Base-by-base conservation (phyloP, 30 jellyfish, hydroid and myxozoan species). In the Cassiopea xamachana region DNA sequence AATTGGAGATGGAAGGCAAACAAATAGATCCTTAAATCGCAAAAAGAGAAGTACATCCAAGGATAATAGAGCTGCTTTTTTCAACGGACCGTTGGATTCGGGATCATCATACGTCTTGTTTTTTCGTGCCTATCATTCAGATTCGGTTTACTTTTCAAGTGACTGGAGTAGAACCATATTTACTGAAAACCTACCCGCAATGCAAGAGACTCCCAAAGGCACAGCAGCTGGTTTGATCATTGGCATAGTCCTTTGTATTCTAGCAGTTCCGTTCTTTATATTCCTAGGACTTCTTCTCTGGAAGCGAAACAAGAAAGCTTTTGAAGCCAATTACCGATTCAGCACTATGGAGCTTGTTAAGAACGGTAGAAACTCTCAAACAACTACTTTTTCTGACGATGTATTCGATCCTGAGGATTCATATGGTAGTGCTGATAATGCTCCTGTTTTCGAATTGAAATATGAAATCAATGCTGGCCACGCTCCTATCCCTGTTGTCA, bases 31-130 rank as follows among this genome's bases (percentile, higher is more conserved):
- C 10, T 46, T 15, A 1, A 60, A 15, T 60, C 62, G 89, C 39
- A 73, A 68, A 61, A 85, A 89, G 6, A 81, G 89, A 45, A 50
- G 46, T 45, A 48, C 77, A 15, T 50, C 82, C 3, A 8, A 45
- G 5, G 43, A 1, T 4, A 60, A 19, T 60, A 69, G 27, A 14
- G 69, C 97, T 14, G 6, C 82, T 8, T 90, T 48, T 75, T 75
- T 55, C 55, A 90, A 90, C 69, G 97, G 97, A 9, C 97, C 97
- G 2, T 43, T 90, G 61, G 85, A 71, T 46, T 82, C 97, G 7
- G 89, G 84, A 39, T 90, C 97, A 55, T 73, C 73, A 7, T 90
- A 90, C 79, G 67, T 50, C 64, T 68, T 79, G 43, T 81, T 82
- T 45, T 90, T 90, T 82, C 85, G 97, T 7, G 91, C 88, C 48